These are phyloP conservation scores for Macrobrachium rosenbergii DNA, from an alignment of 1,140 invertebrate species.

Conservation along the genomic window DNA sequence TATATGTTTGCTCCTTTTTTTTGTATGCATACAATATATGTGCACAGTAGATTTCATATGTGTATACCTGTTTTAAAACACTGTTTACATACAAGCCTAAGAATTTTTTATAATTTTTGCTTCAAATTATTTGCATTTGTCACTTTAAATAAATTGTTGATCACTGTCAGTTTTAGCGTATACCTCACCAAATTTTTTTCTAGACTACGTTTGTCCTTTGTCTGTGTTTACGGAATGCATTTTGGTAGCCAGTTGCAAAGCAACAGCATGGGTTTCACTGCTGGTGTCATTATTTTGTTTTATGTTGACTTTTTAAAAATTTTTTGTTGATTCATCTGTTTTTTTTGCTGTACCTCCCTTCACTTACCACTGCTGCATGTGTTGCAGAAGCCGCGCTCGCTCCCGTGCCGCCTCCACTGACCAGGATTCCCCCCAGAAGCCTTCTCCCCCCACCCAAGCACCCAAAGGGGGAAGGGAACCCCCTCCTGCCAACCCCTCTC, in stretches of 20 bases:
- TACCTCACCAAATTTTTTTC: background rate
- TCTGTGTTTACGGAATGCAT: conserved; percentile 33
- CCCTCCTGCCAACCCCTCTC: conserved; percentile 61
- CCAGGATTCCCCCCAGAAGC: conserved; percentile 62
- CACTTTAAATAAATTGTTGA: too few species aligned
- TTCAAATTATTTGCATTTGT: too few species aligned
- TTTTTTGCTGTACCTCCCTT: conserved; percentile 41
- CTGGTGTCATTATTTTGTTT: conserved; percentile 23
- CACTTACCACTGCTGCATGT: conserved; percentile 53
- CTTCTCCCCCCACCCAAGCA: conserved; percentile 54
- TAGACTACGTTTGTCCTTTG: conserved; percentile 25
- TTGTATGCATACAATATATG: too few species aligned
- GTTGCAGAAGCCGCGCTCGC: conserved; percentile 62
- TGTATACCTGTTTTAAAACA: too few species aligned
- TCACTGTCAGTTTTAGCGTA: too few species aligned
- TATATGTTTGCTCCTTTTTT: too few species aligned
- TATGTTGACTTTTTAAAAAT: conserved; percentile 38
- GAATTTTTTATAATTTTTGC: too few species aligned
- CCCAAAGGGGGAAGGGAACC: conserved; percentile 50
- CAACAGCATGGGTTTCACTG: conserved; percentile 6
- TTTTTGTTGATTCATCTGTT: conserved; percentile 31
- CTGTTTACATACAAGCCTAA: too few species aligned
- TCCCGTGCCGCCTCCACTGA: conserved; percentile 65
- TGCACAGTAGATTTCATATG: too few species aligned
- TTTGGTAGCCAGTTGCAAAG: conserved; percentile 7